Evolutionary conservation across 1,140 invertebrate species (phyloP), one percentile per base, ranked within the genome.

Genomic region (Cydia strobilella): DNA sequence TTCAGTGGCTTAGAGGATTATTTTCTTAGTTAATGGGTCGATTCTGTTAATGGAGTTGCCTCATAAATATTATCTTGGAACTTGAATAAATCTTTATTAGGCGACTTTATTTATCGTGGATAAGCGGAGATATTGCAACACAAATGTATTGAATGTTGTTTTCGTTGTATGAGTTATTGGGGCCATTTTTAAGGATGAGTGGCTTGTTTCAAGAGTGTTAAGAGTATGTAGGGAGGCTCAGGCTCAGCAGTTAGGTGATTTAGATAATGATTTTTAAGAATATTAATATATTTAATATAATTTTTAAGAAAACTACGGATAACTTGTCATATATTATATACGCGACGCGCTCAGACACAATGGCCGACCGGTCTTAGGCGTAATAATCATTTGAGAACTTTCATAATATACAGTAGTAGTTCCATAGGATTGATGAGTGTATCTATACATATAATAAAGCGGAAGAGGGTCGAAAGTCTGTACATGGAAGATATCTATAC

Each of bases 11-110:
- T 66, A 74, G 75, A n/a, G 69, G 75, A 79, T 81, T 81, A 81
- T 79, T 82, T 80, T 79, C 76, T 76, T 82, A 79, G 74, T 80
- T 78, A 77, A 82, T 78, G 72, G 75, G 10, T 63, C 76, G 80
- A 80, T 83, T 79, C 75, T 75, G 78, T 79, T 81, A 83, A 83
- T 83, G 80, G 82, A 83, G 75, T 74, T 62, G 20, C 27, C 69
- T 83, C 82, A 76, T 83, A 81, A 81, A 81, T 83, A 81, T 79
- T 78, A 54, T 63, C 75, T 76, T 45, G 31, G 23, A 48, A 25
- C 73, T 74, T 73, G 76, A 75, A 76, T 80, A 83, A 83, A 83
- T 79, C 78, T 77, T 79, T 66, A 76, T 78, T 69, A 69, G 65
- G n/a, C 65, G 6, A 35, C n/a, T 35, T 69, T 69, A 69, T 69